phyloP scores from a whole-genome alignment of 2,888 invertebrate genomes.

The Agrochola lota region DNA sequence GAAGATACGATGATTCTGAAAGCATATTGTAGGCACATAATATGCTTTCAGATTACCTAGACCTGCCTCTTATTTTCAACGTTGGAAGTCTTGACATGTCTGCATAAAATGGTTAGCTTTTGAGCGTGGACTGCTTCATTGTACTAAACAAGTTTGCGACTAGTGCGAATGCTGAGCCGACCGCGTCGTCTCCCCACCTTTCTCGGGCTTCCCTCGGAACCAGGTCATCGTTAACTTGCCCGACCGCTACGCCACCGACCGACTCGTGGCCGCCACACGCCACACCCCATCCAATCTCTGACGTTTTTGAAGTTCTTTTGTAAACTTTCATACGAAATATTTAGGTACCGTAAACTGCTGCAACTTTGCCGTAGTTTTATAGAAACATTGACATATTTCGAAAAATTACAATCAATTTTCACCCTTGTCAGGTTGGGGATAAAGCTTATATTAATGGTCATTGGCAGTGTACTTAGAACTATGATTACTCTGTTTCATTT shows the following conservation, averaged over 20 bases:
- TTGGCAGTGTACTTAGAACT: too few species aligned
- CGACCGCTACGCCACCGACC: slow-evolving; percentile 79
- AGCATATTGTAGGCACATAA: background rate
- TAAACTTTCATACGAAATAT: slow-evolving; percentile 27
- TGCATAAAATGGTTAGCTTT: slow-evolving; percentile 33
- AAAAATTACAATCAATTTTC: too few species aligned
- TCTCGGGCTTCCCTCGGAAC: slow-evolving; percentile 85
- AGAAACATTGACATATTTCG: too few species aligned
- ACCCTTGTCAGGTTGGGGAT: too few species aligned
- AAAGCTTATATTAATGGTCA: too few species aligned
- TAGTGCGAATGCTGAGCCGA: slow-evolving; percentile 61
- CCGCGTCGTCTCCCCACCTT: slow-evolving; percentile 73
- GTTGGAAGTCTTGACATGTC: slow-evolving; percentile 13
- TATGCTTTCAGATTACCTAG: slow-evolving; percentile 6
- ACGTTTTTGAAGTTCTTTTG: slow-evolving; percentile 50
- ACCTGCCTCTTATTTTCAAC: slow-evolving; percentile 1
- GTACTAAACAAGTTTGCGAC: slow-evolving; percentile 62
- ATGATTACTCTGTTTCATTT: too few species aligned
- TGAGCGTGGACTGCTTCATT: slow-evolving; percentile 46
- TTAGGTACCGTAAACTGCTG: background rate
- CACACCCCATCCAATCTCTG: slow-evolving; percentile 76
- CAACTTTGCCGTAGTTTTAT: too few species aligned
- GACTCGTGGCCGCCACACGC: slow-evolving; percentile 74
- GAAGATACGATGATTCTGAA: background rate
- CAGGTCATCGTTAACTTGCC: slow-evolving; percentile 86